These are phyloP conservation scores for Phainopepla nitens DNA, from an alignment of 2,113 vertebrate species.

Conservation along the genomic window DNA sequence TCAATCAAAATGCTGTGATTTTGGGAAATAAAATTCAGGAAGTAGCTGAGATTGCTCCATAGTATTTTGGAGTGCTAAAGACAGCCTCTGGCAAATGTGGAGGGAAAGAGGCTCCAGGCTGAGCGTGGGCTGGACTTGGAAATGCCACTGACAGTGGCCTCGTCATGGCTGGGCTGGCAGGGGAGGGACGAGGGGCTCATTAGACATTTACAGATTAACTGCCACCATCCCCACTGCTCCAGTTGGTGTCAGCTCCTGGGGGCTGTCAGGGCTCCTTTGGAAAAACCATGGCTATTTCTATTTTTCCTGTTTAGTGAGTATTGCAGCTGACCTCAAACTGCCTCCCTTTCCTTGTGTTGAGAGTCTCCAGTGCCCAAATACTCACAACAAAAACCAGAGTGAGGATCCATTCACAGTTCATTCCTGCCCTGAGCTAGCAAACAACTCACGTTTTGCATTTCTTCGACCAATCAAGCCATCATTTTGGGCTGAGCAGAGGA, in stretches of 20 bases:
- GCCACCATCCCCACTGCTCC: neutral
- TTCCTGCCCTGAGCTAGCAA: neutral
- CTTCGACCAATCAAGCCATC: neutral
- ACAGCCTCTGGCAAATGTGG: neutral
- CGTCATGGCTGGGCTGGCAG: neutral
- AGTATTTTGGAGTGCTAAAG: neutral
- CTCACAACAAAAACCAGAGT: neutral
- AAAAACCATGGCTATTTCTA: fast-evolving
- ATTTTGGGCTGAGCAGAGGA: neutral
- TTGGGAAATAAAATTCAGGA: neutral
- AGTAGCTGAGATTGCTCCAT: neutral
- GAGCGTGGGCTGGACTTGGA: neutral
- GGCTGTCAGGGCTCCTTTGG: neutral
- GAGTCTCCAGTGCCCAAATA: neutral
- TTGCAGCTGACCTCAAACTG: neutral
- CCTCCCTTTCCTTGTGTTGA: neutral
- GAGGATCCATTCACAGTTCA: neutral
- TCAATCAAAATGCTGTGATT: slow-evolving; percentile 32
- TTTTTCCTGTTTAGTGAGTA: neutral
- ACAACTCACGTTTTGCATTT: neutral
- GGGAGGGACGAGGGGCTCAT: neutral
- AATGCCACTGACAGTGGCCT: neutral
- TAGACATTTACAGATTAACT: neutral
- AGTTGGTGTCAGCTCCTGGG: neutral
- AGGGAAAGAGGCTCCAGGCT: neutral